A percentile compares a stretch with the other conserved stretches of the same genome.
These are phyloP conservation scores for Xanthia togata DNA, from an alignment of 2,888 invertebrate genomes.

Conservation along the genomic window DNA sequence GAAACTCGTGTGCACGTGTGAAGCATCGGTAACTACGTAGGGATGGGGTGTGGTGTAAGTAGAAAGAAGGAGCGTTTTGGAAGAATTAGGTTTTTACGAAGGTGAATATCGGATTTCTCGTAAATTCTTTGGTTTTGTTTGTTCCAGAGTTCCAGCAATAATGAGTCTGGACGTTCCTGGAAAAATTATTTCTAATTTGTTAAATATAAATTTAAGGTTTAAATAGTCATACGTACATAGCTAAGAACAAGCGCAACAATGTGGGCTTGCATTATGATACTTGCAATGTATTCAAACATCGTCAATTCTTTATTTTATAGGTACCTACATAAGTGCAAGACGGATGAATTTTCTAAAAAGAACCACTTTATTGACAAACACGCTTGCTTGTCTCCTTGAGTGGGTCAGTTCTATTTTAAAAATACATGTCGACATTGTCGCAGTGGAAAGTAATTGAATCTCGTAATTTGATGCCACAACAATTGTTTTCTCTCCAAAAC, in stretches of 20 bases:
- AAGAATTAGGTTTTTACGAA: neutral
- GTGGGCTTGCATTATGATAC: too few species aligned
- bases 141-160: too few species aligned
- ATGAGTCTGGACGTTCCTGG: neutral
- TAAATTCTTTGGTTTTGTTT: too few species aligned
- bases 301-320: too few species aligned
- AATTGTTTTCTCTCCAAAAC: neutral
- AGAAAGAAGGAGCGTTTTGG: neutral
- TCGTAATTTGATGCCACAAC: too few species aligned
- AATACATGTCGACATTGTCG: neutral
- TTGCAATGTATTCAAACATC: neutral
- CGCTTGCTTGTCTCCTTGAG: too few species aligned
- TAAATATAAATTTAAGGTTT: neutral
- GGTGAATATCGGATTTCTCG: neutral
- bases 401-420: neutral
- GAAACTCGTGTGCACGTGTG: conserved; percentile 69
- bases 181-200: neutral
- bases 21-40: conserved; percentile 61
- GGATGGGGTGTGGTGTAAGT: conserved; percentile 8
- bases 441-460: neutral
- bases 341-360: too few species aligned
- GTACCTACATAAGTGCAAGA: too few species aligned
- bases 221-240: too few species aligned
- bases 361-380: neutral
- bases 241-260: neutral